These are phyloP conservation scores for Cricetomys ansorgei DNA, from an alignment of 2,113 vertebrate genomes.

Conservation along the genomic window DNA sequence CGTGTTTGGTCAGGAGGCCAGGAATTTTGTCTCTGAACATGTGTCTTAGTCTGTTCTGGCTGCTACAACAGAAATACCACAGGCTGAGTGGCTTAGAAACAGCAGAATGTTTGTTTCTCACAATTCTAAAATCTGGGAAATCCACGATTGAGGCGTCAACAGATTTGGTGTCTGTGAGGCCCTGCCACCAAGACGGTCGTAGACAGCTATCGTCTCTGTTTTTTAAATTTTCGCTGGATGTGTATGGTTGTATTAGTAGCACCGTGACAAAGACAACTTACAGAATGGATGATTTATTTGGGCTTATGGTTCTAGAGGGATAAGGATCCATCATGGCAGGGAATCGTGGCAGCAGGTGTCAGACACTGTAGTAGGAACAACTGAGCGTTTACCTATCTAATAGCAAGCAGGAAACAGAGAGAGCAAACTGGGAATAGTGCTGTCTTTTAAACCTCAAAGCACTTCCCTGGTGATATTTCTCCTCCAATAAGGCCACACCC, in stretches of 20 bases:
- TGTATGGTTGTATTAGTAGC: not conserved
- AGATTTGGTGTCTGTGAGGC: not conserved
- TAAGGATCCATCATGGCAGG: not conserved
- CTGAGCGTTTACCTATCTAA: not conserved
- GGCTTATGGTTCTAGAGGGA: not conserved
- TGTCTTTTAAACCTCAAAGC: not conserved
- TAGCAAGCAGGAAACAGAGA: not conserved
- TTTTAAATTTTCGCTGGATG: no score
- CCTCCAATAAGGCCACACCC: not conserved
- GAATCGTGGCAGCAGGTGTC: not conserved
- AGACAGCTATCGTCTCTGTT: not conserved
- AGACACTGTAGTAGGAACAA: not conserved
- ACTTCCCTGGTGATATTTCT: not conserved
- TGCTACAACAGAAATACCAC: not conserved
- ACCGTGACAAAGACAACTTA: not conserved
- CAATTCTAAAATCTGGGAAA: not conserved
- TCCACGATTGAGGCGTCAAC: not conserved
- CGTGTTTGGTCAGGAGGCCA: not conserved
- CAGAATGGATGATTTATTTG: not conserved
- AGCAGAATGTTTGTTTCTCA: not conserved
- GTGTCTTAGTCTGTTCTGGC: not conserved
- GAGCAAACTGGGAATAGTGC: not conserved
- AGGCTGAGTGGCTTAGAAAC: not conserved
- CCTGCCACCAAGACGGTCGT: not conserved
- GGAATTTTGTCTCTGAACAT: not conserved